A percentile compares a stretch with the other conserved stretches of the same genome.
Evolutionary conservation across 30 jellyfish, hydroid and myxozoan genomes (phyloP).

Genomic region (Cassiopea xamachana): DNA sequence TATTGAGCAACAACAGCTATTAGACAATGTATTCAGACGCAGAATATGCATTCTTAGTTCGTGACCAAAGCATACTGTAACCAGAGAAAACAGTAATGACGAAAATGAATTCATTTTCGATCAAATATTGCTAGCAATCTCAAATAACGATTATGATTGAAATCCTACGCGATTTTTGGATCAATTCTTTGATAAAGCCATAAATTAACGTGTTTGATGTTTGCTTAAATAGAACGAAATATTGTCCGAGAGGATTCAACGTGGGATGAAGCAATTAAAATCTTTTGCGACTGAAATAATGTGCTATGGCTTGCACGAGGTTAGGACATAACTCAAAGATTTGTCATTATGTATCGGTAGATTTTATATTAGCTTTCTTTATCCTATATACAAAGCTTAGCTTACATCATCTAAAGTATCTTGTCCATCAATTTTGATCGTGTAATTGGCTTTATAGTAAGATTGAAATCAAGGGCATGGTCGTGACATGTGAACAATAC

Average conservation of each 20-base stretch:
- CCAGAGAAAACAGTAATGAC: not conserved
- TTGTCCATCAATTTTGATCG: not conserved
- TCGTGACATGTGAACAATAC: no score
- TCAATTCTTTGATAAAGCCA: not conserved
- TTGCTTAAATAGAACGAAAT: not conserved
- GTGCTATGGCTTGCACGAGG: not conserved
- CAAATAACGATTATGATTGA: not conserved
- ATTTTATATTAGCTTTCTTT: not conserved
- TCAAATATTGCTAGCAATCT: not conserved
- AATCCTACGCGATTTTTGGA: not conserved
- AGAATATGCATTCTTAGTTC: no score
- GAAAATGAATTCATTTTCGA: not conserved
- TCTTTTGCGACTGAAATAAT: not conserved
- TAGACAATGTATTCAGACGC: no score
- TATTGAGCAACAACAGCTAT: no score
- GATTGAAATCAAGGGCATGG: not conserved
- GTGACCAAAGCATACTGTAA: not conserved
- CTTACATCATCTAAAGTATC: not conserved
- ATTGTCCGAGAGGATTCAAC: not conserved
- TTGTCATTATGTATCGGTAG: not conserved
- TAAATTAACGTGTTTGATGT: not conserved
- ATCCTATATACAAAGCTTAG: not conserved
- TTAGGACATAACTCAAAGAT: not conserved
- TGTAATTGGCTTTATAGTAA: not conserved
- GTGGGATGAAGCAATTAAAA: not conserved